Evolutionary conservation across 2,113 vertebrate species (phyloP).

Genomic region (Cnemophilus loriae): DNA sequence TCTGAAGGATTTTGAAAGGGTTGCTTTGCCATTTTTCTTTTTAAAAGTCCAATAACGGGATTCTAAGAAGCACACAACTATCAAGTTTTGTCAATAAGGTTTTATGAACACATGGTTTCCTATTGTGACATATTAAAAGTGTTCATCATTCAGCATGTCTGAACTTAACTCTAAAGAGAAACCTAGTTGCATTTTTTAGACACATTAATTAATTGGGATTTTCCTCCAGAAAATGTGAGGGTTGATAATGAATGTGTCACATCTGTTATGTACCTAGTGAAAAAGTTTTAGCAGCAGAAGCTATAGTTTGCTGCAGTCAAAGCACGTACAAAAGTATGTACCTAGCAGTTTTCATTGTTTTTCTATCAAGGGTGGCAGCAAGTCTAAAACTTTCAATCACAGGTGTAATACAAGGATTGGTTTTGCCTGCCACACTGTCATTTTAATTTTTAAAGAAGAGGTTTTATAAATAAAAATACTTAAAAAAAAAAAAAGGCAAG

Average conservation of each 20-base stretch:
- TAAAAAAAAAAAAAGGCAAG: neutral
- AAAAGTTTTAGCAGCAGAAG: neutral
- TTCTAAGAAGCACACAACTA: neutral
- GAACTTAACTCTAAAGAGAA: conserved; percentile 34
- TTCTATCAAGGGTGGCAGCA: neutral
- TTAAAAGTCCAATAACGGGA: neutral
- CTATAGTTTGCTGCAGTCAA: neutral
- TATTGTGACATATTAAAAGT: neutral
- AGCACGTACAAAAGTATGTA: neutral
- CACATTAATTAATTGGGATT: neutral
- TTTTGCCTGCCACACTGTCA: neutral
- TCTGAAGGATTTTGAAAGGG: neutral
- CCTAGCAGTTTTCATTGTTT: neutral
- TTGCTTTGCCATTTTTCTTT: neutral
- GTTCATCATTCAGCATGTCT: conserved; percentile 1
- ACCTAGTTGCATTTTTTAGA: neutral
- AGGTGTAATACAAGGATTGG: neutral
- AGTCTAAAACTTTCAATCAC: neutral
- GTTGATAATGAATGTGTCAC: neutral
- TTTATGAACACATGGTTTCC: neutral
- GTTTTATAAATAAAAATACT: neutral
- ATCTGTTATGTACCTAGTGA: neutral
- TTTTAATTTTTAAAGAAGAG: neutral
- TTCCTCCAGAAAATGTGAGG: neutral
- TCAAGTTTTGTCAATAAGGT: neutral